Evolutionary conservation across 2,888 invertebrate genomes (phyloP).

Genomic region (Tipula helvola): DNA sequence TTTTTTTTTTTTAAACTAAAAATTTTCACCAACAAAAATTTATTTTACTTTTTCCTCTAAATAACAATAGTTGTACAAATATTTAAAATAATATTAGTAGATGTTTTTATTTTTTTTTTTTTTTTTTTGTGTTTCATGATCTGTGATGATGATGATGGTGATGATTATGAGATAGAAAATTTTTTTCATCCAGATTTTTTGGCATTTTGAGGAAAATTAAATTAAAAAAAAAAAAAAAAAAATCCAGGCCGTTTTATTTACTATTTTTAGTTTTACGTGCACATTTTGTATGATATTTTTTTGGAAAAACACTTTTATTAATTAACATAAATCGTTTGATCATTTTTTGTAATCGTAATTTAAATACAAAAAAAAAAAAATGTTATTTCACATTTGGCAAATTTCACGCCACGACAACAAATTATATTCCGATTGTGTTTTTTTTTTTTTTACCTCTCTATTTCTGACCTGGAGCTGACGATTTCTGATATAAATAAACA

Average conservation of each 20-base stretch:
- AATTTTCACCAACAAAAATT: not conserved
- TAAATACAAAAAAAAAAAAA: not conserved
- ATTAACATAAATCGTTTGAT: not conserved
- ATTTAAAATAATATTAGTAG: not conserved
- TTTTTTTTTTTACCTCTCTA: conserved; percentile 16
- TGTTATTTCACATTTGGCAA: not conserved
- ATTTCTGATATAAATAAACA: conserved; percentile 24
- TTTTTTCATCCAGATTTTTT: conserved; percentile 4
- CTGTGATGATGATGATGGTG: not conserved
- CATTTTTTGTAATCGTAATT: not conserved
- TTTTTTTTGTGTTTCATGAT: not conserved
- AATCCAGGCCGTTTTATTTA: conserved; percentile 7
- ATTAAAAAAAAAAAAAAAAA: not conserved
- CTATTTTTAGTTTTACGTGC: conserved; percentile 5
- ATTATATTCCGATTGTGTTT: not conserved
- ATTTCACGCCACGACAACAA: not conserved
- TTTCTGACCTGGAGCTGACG: conserved; percentile 26
- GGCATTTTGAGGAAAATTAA: conserved; percentile 4
- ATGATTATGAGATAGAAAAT: conserved; percentile 7
- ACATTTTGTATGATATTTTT: not conserved
- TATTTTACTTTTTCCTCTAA: not conserved
- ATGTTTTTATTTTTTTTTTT: not conserved
- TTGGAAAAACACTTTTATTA: not conserved
- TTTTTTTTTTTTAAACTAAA: not conserved
- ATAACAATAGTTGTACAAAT: not conserved